A percentile compares a stretch with the other conserved stretches of the same genome.
Conservation (phyloP, 2,113 vertebrate species). For the Stigmatopora nigra region DNA sequence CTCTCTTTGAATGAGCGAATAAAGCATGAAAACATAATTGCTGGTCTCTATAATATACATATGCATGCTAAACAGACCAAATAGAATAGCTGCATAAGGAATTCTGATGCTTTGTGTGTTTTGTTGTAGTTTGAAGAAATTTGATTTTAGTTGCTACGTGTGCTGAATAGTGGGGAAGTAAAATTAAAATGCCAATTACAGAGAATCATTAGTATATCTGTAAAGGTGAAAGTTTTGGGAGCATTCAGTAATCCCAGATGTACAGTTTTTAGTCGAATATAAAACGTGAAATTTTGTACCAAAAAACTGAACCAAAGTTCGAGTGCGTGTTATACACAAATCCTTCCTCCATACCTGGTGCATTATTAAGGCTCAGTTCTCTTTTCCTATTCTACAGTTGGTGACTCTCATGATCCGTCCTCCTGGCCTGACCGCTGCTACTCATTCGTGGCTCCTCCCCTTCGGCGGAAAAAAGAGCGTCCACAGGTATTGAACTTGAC, state of each 20-base stretch:
- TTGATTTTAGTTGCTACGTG: not conserved
- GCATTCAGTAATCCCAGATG: not conserved
- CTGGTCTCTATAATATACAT: not conserved
- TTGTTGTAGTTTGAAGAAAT: not conserved
- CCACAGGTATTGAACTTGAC: slow-evolving; percentile 85
- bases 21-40: not conserved
- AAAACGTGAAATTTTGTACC: no score
- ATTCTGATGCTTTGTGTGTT: not conserved
- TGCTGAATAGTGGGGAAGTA: not conserved
- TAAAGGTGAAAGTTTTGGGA: not conserved
- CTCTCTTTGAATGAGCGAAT: not conserved
- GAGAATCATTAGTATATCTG: no score
- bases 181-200: not conserved
- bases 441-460: slow-evolving; percentile 45
- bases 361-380: slow-evolving; percentile 12
- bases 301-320: no score
- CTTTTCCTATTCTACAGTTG: slow-evolving; percentile 69
- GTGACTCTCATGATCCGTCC: slow-evolving; percentile 62
- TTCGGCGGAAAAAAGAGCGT: slow-evolving; percentile 82
- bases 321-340: not conserved
- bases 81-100: not conserved
- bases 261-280: no score
- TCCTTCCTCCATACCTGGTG: not conserved
- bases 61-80: not conserved
- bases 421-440: slow-evolving; percentile 38